These are phyloP conservation scores for Pyrgus malvae DNA, from an alignment of 2,888 invertebrate genomes.

Conservation along the genomic window DNA sequence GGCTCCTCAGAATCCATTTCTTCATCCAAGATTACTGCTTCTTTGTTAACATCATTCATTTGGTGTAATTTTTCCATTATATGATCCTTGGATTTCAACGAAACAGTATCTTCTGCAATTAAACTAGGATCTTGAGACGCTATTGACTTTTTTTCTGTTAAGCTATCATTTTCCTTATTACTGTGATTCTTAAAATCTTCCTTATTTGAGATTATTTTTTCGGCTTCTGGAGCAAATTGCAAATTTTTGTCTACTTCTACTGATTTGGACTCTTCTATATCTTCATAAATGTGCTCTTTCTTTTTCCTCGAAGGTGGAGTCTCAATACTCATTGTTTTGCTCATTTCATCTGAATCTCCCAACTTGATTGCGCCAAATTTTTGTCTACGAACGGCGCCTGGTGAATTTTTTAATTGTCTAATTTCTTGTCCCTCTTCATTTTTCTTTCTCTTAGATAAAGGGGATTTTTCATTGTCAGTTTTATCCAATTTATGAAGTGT, in stretches of 20 bases:
- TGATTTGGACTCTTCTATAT: conserved; percentile 76
- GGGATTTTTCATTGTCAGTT: conserved; percentile 67
- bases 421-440: conserved; percentile 82
- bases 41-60: conserved; percentile 55
- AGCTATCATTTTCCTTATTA: conserved; percentile 73
- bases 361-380: conserved; percentile 76
- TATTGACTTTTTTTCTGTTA: conserved; percentile 67
- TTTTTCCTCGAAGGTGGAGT: conserved; percentile 74
- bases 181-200: conserved; percentile 54
- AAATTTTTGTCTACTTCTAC: conserved; percentile 63
- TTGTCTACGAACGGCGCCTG: conserved; percentile 80
- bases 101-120: conserved; percentile 58
- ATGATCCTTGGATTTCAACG: conserved; percentile 61
- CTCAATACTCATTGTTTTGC: conserved; percentile 67
- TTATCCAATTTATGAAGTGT: conserved; percentile 78
- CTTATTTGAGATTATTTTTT: conserved; percentile 53
- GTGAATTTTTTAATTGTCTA: conserved; percentile 82
- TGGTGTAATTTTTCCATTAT: conserved; percentile 74
- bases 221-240: conserved; percentile 72
- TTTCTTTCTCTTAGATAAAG: conserved; percentile 67
- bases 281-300: conserved; percentile 84
- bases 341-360: conserved; percentile 77
- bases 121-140: conserved; percentile 76
- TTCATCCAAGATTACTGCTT: conserved; percentile 62
- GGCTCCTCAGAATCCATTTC: conserved; percentile 70